Conservation (phyloP, 2,888 invertebrate genomes). For the Allygus modestus region DNA sequence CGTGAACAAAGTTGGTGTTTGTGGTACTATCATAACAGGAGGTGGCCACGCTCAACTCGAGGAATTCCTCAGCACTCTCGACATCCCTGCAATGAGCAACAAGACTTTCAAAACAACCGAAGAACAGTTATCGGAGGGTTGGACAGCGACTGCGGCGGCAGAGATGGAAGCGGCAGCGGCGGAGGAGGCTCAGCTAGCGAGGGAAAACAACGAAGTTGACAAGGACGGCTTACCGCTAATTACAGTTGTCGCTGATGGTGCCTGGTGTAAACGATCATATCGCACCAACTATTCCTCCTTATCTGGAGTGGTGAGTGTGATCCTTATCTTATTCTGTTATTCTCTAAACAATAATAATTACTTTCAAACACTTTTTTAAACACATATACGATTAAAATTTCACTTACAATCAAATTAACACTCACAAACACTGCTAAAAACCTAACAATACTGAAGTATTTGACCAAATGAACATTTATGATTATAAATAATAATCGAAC, state of each 20-base stretch:
- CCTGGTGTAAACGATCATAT: constrained; percentile 43
- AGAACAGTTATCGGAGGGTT: neutral
- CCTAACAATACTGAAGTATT: too few species aligned
- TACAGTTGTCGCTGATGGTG: constrained; percentile 50
- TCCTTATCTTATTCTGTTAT: too few species aligned
- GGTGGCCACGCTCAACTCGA: constrained; percentile 59
- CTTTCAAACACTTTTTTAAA: too few species aligned
- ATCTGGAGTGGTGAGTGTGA: constrained; percentile 49
- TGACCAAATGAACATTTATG: too few species aligned
- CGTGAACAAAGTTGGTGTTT: constrained; percentile 36
- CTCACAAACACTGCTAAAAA: too few species aligned
- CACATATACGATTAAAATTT: too few species aligned
- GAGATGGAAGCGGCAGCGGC: constrained; percentile 16
- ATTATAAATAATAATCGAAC: too few species aligned
- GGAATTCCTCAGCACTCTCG: constrained; percentile 26
- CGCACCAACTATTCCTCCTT: constrained; percentile 41
- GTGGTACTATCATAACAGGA: constrained; percentile 55
- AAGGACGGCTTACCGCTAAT: constrained; percentile 33
- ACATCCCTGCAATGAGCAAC: constrained; percentile 41
- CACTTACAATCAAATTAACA: too few species aligned
- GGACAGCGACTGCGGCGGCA: neutral
- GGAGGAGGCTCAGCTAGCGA: constrained; percentile 11
- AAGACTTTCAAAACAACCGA: constrained; percentile 40
- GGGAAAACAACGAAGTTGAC: constrained; percentile 9
- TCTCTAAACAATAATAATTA: too few species aligned